Evolutionary conservation across 1,140 invertebrate genomes (phyloP).

Genomic region (Eubasilissa regina): DNA sequence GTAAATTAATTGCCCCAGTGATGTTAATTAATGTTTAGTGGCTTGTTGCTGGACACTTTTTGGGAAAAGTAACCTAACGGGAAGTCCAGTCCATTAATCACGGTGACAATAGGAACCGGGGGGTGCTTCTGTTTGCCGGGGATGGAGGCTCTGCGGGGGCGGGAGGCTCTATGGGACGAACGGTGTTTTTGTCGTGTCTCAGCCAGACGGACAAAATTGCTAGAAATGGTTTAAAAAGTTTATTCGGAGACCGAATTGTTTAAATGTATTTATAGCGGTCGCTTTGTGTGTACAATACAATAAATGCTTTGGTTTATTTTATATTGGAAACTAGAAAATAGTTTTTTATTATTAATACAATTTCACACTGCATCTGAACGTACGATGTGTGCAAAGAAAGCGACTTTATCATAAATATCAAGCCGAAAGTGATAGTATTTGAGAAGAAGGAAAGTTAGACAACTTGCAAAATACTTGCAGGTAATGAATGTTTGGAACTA

Average conservation of each 20-base stretch:
- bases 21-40: conserved; percentile 58
- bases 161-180: not conserved
- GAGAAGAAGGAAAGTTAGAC: too few relatives aligned
- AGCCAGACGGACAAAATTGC: not conserved
- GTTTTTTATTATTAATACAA: too few relatives aligned
- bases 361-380: too few relatives aligned
- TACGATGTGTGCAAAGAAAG: too few relatives aligned
- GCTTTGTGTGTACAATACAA: not conserved
- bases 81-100: conserved; percentile 56
- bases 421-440: too few relatives aligned
- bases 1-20: conserved; percentile 57
- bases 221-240: not conserved
- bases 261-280: not conserved
- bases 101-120: conserved; percentile 47
- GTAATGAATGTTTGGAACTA: too few relatives aligned
- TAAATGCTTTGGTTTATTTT: not conserved
- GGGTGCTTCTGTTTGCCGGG: conserved; percentile 5
- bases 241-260: too few relatives aligned
- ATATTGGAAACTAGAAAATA: not conserved
- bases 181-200: not conserved
- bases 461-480: too few relatives aligned
- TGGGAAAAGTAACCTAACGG: conserved; percentile 57
- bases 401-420: too few relatives aligned
- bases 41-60: conserved; percentile 56
- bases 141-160: not conserved